Evolutionary conservation across 2,113 vertebrate species (phyloP).

Genomic region (Alexandromys fortis): DNA sequence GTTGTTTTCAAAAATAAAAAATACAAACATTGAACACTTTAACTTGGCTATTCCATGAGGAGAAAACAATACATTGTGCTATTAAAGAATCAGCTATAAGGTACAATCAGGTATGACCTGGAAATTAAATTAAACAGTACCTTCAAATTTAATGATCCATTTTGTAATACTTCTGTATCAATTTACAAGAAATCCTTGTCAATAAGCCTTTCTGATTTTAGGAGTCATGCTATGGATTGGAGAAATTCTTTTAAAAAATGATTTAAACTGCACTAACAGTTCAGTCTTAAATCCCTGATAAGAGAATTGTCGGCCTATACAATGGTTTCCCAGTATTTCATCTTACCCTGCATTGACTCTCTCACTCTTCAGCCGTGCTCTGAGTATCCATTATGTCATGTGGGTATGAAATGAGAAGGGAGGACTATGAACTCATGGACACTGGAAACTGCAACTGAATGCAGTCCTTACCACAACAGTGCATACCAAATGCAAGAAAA

Average conservation of each 20-base stretch:
- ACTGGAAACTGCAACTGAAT: neutral
- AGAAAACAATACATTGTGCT: neutral
- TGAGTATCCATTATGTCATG: neutral
- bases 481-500: neutral
- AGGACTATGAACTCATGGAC: neutral
- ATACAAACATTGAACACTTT: neutral
- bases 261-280: neutral
- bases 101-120: neutral
- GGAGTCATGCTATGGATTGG: neutral
- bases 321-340: neutral
- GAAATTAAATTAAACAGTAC: neutral
- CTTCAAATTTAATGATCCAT: neutral
- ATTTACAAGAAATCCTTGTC: neutral
- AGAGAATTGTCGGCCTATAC: neutral
- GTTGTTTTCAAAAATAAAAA: neutral
- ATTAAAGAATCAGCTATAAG: neutral
- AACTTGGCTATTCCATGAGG: neutral
- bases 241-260: neutral
- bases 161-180: neutral
- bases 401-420: neutral
- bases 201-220: neutral
- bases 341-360: neutral
- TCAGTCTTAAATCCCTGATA: neutral
- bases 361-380: neutral
- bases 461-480: neutral